A percentile compares a stretch with the other conserved stretches of the same genome.
Conservation (phyloP, 2,797 vertebrate genomes). For the Liparis tanakae region DNA sequence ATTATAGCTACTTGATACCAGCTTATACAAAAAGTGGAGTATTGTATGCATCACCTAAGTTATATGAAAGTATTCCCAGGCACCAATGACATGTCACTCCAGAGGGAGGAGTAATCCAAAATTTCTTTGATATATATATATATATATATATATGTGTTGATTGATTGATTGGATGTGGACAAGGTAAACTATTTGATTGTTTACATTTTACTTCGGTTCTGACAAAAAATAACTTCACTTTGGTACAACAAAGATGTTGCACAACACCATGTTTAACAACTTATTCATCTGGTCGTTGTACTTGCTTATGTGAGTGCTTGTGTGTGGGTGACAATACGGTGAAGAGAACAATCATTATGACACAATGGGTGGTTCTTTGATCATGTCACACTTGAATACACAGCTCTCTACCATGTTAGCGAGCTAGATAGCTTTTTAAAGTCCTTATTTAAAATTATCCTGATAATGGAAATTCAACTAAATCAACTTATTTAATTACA, state of each 20-base stretch:
- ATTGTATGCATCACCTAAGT: conserved; percentile 11
- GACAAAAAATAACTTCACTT: background rate
- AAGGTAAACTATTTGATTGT: conserved; percentile 42
- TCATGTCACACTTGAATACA: background rate
- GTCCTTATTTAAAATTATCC: too few species aligned
- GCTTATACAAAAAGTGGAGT: too few species aligned
- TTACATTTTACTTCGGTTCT: background rate
- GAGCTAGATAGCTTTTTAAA: too few species aligned
- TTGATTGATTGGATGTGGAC: conserved; percentile 57
- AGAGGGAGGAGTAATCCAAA: conserved; percentile 31
- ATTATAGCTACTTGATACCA: background rate
- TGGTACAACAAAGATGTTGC: background rate
- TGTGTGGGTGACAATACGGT: background rate
- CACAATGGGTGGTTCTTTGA: background rate
- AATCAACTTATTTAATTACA: too few species aligned
- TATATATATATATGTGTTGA: too few species aligned
- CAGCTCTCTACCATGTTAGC: too few species aligned
- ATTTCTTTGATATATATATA: conserved; percentile 37
- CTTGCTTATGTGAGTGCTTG: background rate
- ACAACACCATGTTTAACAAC: background rate
- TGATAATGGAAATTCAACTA: too few species aligned
- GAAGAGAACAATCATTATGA: background rate
- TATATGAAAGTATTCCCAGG: background rate
- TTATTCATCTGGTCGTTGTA: background rate
- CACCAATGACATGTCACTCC: background rate